Percentiles rank a stretch among this genome's conserved stretches.
Conservation (phyloP, 2,888 invertebrate species). For the Lepetodrilus schrolli region DNA sequence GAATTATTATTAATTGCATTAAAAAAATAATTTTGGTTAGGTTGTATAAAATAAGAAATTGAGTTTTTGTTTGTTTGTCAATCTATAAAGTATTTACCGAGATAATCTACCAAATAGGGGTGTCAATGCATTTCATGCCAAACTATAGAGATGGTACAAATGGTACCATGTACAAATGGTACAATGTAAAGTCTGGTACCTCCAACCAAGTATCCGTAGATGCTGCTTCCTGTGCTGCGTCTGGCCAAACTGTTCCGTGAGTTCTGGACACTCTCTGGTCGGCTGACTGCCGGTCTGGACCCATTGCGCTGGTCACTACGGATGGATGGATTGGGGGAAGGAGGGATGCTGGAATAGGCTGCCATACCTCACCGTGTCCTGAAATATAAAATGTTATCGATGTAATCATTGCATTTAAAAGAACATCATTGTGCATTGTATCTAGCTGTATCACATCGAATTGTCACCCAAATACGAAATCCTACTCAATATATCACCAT, state of each 20-base stretch:
- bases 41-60: not conserved
- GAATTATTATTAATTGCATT: not conserved
- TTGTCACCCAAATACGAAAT: not conserved
- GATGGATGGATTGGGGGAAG: slow-evolving; percentile 26
- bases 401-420: not conserved
- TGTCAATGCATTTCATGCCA: too few species aligned
- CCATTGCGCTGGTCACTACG: slow-evolving; percentile 11
- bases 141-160: too few species aligned
- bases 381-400: not conserved
- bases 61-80: not conserved
- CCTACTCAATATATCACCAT: too few species aligned
- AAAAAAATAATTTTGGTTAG: not conserved
- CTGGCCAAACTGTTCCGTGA: slow-evolving; percentile 27
- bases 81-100: too few species aligned
- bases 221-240: slow-evolving; percentile 46
- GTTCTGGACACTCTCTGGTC: not conserved
- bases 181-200: too few species aligned
- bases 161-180: too few species aligned
- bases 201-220: slow-evolving; percentile 41
- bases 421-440: not conserved
- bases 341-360: slow-evolving; percentile 28
- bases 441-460: too few species aligned
- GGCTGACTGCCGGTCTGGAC: slow-evolving; percentile 10
- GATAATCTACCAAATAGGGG: too few species aligned
- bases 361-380: slow-evolving; percentile 29